These are phyloP conservation scores for Gryon sp. DNA, from an alignment of 1,140 invertebrate genomes.

Conservation along the genomic window DNA sequence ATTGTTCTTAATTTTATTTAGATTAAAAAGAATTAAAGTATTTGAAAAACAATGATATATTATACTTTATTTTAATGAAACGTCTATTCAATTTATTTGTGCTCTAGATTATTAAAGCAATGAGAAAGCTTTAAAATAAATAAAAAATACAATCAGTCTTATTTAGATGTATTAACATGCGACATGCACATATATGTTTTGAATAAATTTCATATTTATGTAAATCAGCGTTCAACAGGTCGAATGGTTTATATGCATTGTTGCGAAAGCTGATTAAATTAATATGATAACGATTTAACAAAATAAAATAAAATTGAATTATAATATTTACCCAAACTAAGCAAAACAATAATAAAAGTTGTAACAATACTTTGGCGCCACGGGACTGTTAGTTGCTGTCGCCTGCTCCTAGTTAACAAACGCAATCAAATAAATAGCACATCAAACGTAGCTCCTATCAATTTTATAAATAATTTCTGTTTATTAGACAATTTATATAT, in stretches of 20 bases:
- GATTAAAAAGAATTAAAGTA: too few species aligned
- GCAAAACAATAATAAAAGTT: constrained; percentile 78
- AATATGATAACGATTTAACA: too few species aligned
- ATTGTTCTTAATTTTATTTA: too few species aligned
- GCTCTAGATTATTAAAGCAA: constrained; percentile 28
- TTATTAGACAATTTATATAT: background rate
- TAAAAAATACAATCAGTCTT: background rate
- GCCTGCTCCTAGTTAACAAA: constrained; percentile 78
- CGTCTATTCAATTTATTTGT: background rate
- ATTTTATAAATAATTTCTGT: background rate
- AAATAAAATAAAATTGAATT: constrained; percentile 38
- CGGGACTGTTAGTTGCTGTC: constrained; percentile 78
- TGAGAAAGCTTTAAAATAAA: constrained; percentile 12
- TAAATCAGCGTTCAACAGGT: too few species aligned
- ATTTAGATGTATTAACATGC: constrained; percentile 6
- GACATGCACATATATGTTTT: too few species aligned
- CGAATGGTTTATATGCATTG: too few species aligned
- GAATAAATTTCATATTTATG: too few species aligned
- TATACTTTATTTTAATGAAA: too few species aligned
- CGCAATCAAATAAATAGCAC: constrained; percentile 70
- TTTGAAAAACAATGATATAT: too few species aligned
- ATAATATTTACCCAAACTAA: constrained; percentile 79
- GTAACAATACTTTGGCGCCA: constrained; percentile 78
- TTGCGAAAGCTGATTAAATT: constrained; percentile 12
- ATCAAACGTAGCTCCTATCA: constrained; percentile 8